These are phyloP conservation scores for Acleris cristana DNA, from an alignment of 2,888 invertebrate species.

Conservation along the genomic window DNA sequence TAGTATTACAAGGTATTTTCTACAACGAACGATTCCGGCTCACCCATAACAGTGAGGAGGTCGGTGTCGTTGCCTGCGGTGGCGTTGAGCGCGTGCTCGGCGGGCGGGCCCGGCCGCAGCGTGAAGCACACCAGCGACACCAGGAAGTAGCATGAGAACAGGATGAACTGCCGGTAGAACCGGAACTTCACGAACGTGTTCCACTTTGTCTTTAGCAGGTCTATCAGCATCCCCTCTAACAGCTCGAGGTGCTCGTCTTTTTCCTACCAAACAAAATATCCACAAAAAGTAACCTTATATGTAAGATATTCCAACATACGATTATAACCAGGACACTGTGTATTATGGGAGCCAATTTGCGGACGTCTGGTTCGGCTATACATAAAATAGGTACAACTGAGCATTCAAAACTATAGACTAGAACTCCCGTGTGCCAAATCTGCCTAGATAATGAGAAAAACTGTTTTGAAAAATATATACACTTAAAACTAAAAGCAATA, in stretches of 20 bases:
- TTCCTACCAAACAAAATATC: constrained; percentile 85
- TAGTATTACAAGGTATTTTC: no score
- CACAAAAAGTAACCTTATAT: no score
- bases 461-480: no score
- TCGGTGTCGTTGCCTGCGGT: constrained; percentile 69
- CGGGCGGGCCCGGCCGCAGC: constrained; percentile 93
- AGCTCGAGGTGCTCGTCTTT: constrained; percentile 97
- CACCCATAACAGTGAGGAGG: constrained; percentile 60
- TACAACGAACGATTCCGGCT: constrained; percentile 35
- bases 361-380: no score
- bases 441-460: no score
- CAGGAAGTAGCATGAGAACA: constrained; percentile 95
- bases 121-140: constrained; percentile 95
- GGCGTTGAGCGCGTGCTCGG: constrained; percentile 64
- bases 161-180: constrained; percentile 95
- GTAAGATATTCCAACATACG: no score
- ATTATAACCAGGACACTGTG: no score
- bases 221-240: constrained; percentile 96
- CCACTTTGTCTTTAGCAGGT: constrained; percentile 98
- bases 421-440: no score
- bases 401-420: no score
- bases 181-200: constrained; percentile 97
- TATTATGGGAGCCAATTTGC: no score
- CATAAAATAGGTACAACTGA: no score
- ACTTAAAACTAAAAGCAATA: no score